Base-by-base conservation (phyloP, 2,888 invertebrate species). In the Chalcis sispes region DNA sequence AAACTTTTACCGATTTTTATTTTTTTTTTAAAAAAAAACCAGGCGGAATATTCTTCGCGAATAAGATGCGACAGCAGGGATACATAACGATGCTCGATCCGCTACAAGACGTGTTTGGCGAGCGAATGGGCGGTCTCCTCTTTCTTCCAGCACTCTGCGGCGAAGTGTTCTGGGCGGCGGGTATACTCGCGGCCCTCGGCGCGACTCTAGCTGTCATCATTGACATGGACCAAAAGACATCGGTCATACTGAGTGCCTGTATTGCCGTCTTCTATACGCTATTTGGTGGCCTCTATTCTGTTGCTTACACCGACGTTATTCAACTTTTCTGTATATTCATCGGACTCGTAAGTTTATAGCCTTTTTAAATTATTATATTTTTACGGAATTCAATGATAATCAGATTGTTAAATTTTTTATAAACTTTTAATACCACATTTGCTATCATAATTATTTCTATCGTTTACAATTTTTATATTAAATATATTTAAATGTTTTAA, bases 31-130 rank as follows among this genome's bases (percentile, higher is more conserved):
- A 46, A 8, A 15, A 15, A n/a, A 46, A 46, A 46, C 32, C 88
- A 96, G 98, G 98, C 80, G 99, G 99, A 15, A 93, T 98, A 85
- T 97, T 99, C 90, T 99, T 99, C 90, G 99, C 99, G 81, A 97
- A 97, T 90, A 96, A 96, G 85, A 99, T 99, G 99, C 92, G 99
- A 81, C 93, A 95, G 88, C 96, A 98, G 90, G 98, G 98, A 79
- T 99, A 99, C 90, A 95, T 99, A 80, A 99, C 99, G 42, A 99
- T 99, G 99, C 89, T 99, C 90, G 99, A 99, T 90, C 99, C 99
- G 1, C 94, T 99, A 84, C 98, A 99, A 90, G 96, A 97, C 88
- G 94, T 95, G 74, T 98, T 98, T 89, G 99, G 99, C 25, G 96
- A 97, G 89, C 93, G 98, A 80, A 98, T 99, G 97, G 99, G 99